Conservation (phyloP, 1,140 invertebrate species). For the Cherax destructor region DNA sequence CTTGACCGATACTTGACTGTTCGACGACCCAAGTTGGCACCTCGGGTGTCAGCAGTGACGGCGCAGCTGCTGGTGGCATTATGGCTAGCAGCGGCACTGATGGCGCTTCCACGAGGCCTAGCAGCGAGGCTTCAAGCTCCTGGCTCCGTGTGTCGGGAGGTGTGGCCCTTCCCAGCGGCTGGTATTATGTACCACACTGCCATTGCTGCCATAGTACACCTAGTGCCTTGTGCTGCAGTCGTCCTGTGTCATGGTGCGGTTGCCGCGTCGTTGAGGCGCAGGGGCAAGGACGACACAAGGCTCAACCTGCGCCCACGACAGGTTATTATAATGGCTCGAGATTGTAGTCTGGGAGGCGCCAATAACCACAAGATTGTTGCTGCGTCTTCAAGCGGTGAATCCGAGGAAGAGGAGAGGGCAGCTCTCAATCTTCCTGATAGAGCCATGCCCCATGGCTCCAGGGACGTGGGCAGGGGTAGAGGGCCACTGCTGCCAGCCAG, state of each 20-base stretch:
- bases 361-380: slow-evolving; percentile 70
- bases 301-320: slow-evolving; percentile 84
- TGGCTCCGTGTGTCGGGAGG: slow-evolving; percentile 74
- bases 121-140: slow-evolving; percentile 74
- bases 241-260: slow-evolving; percentile 82
- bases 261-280: slow-evolving; percentile 82
- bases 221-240: slow-evolving; percentile 77
- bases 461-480: slow-evolving; percentile 37
- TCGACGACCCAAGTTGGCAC: slow-evolving; percentile 78
- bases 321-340: slow-evolving; percentile 84
- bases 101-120: slow-evolving; percentile 76
- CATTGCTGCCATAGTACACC: slow-evolving; percentile 74
- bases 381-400: slow-evolving; percentile 72
- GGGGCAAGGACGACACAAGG: slow-evolving; percentile 81
- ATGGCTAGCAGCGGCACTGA: slow-evolving; percentile 76
- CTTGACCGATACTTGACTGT: slow-evolving; percentile 85
- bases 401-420: slow-evolving; percentile 71
- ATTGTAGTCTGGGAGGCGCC: slow-evolving; percentile 63
- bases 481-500: slow-evolving; percentile 35
- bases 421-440: slow-evolving; percentile 75
- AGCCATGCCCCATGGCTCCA: slow-evolving; percentile 48
- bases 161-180: slow-evolving; percentile 73
- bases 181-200: slow-evolving; percentile 73
- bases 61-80: slow-evolving; percentile 75
- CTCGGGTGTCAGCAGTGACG: slow-evolving; percentile 71